phyloP scores from a whole-genome alignment of 2,888 invertebrate species.

The Tanypteryx hageni region DNA sequence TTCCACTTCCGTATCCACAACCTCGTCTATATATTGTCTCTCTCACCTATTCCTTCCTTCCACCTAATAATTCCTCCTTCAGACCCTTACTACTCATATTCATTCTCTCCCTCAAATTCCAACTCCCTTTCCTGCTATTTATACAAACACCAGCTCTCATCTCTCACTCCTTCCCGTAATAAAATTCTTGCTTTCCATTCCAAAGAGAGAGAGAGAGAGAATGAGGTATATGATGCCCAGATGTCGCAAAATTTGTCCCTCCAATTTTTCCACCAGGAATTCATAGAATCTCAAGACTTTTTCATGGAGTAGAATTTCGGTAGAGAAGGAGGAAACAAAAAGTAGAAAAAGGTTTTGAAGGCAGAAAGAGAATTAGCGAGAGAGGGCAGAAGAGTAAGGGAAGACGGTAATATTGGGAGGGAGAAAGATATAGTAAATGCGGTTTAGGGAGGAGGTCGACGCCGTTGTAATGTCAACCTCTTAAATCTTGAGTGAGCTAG shows the following conservation, averaged over 20 bases:
- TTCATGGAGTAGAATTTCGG: not conserved
- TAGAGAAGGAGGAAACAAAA: not conserved
- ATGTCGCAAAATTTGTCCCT: not conserved
- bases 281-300: not conserved
- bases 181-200: no score
- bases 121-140: not conserved
- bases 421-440: no score
- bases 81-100: not conserved
- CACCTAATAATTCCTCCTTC: slow-evolving; percentile 1
- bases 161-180: no score
- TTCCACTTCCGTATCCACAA: not conserved
- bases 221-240: not conserved
- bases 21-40: not conserved
- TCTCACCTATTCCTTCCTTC: not conserved
- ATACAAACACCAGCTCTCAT: not conserved
- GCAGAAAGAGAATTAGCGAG: not conserved
- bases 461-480: slow-evolving; percentile 3
- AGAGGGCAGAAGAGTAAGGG: not conserved
- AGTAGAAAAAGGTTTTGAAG: not conserved
- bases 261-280: not conserved
- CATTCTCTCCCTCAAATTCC: not conserved
- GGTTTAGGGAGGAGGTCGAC: not conserved
- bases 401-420: not conserved
- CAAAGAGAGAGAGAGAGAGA: no score
- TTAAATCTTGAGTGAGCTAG: not conserved